Conservation (phyloP, 1,140 invertebrate species). For the Diorhabda sublineata region DNA sequence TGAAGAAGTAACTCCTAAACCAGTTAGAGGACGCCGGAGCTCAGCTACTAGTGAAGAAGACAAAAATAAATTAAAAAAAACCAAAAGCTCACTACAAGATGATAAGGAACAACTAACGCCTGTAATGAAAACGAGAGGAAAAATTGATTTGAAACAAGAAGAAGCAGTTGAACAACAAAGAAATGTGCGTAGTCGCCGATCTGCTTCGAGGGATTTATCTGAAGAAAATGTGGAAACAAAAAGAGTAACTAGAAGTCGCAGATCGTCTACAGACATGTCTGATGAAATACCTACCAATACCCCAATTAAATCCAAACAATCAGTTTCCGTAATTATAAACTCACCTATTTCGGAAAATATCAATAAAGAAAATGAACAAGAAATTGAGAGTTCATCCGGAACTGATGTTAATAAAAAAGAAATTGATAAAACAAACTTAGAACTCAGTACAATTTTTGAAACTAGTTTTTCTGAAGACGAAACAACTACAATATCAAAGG, state of each 20-base stretch:
- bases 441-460: constrained; percentile 14
- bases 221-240: constrained; percentile 4
- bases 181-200: neutral
- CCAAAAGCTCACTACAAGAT: neutral
- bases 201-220: constrained; percentile 2
- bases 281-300: neutral
- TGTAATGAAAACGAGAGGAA: neutral
- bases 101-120: neutral
- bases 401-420: neutral
- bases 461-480: constrained; percentile 11
- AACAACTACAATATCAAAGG: neutral
- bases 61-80: neutral
- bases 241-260: constrained; percentile 15
- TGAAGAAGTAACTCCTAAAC: neutral
- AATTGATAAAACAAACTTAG: constrained; percentile 7
- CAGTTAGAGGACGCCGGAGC: constrained; percentile 16
- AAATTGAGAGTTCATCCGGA: neutral
- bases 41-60: constrained; percentile 8
- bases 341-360: constrained; percentile 10
- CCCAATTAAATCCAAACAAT: constrained; percentile 10
- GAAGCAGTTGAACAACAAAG: constrained; percentile 14
- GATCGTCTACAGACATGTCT: constrained; percentile 13
- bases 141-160: neutral
- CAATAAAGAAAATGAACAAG: constrained; percentile 5
- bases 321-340: constrained; percentile 5